phyloP scores from a whole-genome alignment of 2,797 vertebrate species.

The Carapus acus region DNA sequence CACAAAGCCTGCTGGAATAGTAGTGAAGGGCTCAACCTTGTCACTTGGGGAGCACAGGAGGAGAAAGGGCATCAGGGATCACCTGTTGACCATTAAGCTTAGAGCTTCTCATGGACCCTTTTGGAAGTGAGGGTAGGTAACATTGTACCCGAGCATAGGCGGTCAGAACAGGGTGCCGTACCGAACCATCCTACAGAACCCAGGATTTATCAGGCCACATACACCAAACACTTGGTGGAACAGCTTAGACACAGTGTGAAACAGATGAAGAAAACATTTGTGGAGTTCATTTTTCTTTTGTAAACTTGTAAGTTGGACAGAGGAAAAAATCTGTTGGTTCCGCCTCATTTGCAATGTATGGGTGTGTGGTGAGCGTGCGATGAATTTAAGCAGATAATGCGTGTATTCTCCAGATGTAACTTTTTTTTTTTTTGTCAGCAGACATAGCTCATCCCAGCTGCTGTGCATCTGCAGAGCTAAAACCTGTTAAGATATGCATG shows the following conservation, averaged over 20 bases:
- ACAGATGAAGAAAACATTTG: slow-evolving; percentile 60
- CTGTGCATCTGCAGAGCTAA: slow-evolving; percentile 35
- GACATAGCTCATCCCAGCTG: slow-evolving; percentile 20
- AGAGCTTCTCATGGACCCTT: too few relatives aligned
- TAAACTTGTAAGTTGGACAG: slow-evolving; percentile 46
- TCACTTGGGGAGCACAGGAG: slow-evolving; percentile 29
- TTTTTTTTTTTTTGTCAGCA: slow-evolving; percentile 24
- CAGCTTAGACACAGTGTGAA: slow-evolving; percentile 10
- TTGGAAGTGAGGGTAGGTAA: too few relatives aligned
- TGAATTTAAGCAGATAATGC: slow-evolving; percentile 15
- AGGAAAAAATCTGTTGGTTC: slow-evolving; percentile 48
- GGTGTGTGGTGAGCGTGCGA: slow-evolving; percentile 24
- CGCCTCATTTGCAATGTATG: slow-evolving; percentile 30
- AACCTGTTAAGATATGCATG: slow-evolving; percentile 62
- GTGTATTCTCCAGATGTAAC: slow-evolving; percentile 3
- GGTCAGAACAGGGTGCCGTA: slow-evolving; percentile 31
- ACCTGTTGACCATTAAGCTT: slow-evolving; percentile 48
- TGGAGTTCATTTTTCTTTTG: slow-evolving; percentile 69
- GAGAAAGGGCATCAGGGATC: slow-evolving; percentile 23
- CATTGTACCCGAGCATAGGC: too few relatives aligned
- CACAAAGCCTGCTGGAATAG: slow-evolving; percentile 51
- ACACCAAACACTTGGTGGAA: slow-evolving; percentile 23
- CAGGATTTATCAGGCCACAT: slow-evolving; percentile 31
- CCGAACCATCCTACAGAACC: slow-evolving; percentile 44
- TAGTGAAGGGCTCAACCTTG: slow-evolving; percentile 39